These are phyloP conservation scores for Sterrhoptilus dennistouni DNA, from an alignment of 2,113 vertebrate species.

Conservation along the genomic window DNA sequence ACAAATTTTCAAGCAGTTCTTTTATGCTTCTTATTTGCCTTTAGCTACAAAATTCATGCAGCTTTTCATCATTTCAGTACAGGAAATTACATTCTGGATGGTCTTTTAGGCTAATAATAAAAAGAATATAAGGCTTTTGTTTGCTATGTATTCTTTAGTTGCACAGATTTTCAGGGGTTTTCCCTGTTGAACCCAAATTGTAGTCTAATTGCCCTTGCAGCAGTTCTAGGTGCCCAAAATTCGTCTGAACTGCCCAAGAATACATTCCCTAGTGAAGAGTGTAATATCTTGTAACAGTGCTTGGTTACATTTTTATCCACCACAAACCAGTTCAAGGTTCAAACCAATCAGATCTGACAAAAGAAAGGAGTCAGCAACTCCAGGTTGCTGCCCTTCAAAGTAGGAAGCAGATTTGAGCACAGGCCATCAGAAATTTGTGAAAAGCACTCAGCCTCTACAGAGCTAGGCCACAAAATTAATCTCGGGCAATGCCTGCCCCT, in stretches of 20 bases:
- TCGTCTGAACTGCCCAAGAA: neutral
- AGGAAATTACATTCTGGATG: neutral
- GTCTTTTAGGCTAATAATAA: neutral
- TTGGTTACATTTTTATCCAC: neutral
- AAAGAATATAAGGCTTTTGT: neutral
- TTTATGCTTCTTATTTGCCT: neutral
- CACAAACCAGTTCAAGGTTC: neutral
- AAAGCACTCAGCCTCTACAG: neutral
- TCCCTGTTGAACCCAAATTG: neutral
- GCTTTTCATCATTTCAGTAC: neutral
- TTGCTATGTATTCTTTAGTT: neutral
- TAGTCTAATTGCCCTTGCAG: neutral
- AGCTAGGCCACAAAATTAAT: neutral
- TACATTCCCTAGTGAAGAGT: neutral
- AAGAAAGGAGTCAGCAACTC: neutral
- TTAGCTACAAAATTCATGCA: neutral
- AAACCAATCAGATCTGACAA: neutral
- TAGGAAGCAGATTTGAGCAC: neutral
- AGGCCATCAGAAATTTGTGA: neutral
- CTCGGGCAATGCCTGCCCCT: neutral
- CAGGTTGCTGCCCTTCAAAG: neutral
- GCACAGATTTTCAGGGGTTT: neutral
- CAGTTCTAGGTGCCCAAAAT: neutral
- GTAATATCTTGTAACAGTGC: neutral
- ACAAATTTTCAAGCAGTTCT: neutral